Conservation (phyloP, 2,113 vertebrate species). For the Heliornis fulica region DNA sequence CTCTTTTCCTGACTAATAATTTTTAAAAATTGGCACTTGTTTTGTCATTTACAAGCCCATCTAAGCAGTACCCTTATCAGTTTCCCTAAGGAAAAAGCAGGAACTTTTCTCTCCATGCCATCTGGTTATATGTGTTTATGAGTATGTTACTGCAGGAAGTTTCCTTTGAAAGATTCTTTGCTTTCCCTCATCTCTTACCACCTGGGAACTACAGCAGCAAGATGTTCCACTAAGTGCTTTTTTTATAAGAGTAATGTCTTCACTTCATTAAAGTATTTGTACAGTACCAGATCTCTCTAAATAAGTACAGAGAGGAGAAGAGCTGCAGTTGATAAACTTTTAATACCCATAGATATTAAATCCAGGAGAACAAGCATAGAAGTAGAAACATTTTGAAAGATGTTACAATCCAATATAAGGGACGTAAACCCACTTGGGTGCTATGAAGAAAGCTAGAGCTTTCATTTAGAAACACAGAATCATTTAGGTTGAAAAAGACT, state of each 20-base stretch:
- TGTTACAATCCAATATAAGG: not conserved
- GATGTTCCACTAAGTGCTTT: not conserved
- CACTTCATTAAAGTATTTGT: not conserved
- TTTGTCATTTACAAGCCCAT: not conserved
- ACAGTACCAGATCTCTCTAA: not conserved
- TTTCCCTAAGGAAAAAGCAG: not conserved
- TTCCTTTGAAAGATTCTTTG: not conserved
- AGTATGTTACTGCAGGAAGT: not conserved
- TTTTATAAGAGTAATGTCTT: not conserved
- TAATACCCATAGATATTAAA: not conserved
- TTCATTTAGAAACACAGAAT: not conserved
- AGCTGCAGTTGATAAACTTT: not conserved
- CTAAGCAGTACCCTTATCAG: not conserved
- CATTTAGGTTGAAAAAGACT: not conserved
- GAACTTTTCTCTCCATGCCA: not conserved
- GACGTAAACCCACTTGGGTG: not conserved
- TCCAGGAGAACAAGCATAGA: not conserved
- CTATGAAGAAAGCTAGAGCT: not conserved
- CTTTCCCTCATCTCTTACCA: not conserved
- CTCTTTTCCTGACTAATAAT: not conserved
- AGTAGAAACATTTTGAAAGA: not conserved
- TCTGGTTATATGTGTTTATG: not conserved
- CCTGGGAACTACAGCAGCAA: not conserved
- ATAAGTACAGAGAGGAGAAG: not conserved
- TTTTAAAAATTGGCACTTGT: not conserved